Percentiles rank a stretch among this genome's conserved stretches.
Evolutionary conservation across 2,113 vertebrate genomes (phyloP).

Genomic region (Brachyhypopomus gauderio): DNA sequence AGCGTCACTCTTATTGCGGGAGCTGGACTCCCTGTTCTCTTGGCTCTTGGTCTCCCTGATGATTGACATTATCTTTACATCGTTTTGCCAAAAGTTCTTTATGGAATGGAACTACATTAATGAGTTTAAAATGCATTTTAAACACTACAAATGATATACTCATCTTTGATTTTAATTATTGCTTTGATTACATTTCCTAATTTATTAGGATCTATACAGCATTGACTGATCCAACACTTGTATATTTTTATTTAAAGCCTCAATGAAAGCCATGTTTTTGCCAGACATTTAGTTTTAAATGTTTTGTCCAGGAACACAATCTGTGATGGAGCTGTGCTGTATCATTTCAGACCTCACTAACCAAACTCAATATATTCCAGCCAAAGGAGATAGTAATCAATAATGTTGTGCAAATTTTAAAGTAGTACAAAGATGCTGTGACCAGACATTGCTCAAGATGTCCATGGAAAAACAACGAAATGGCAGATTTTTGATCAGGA

Average conservation of each 20-base stretch:
- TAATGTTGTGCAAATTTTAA: neutral
- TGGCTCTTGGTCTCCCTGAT: slow-evolving; percentile 73
- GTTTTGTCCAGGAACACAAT: neutral
- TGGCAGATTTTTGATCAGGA: neutral
- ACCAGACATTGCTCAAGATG: neutral
- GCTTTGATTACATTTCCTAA: no score
- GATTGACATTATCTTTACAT: slow-evolving; percentile 53
- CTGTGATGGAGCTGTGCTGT: neutral
- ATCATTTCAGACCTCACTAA: neutral
- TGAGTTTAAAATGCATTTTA: neutral
- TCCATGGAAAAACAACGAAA: neutral
- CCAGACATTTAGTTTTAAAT: neutral
- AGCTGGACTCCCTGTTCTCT: slow-evolving; percentile 72
- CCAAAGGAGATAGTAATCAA: neutral
- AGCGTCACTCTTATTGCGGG: slow-evolving; percentile 70
- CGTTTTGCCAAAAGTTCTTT: neutral
- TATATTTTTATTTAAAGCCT: neutral
- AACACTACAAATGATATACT: neutral
- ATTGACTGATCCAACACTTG: no score
- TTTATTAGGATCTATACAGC: no score
- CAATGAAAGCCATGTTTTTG: no score
- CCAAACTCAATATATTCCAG: neutral
- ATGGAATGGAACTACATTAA: no score
- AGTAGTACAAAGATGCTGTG: no score
- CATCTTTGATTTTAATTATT: no score